Percentiles rank a stretch among this genome's conserved stretches.
These are phyloP conservation scores for Resseliella maxima DNA, from an alignment of 2,888 invertebrate species.

Conservation along the genomic window DNA sequence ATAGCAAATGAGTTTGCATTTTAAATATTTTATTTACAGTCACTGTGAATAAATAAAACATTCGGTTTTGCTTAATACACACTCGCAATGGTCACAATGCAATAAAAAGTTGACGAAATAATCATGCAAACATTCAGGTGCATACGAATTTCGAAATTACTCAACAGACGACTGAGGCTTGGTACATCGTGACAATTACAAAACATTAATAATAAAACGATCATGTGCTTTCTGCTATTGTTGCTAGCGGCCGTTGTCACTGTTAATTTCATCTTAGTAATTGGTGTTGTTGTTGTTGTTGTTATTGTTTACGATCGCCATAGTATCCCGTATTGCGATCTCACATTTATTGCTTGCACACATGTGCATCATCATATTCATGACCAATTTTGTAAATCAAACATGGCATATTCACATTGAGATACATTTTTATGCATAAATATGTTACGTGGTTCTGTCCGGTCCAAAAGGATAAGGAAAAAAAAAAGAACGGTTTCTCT, in stretches of 20 bases:
- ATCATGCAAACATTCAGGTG: too few relatives aligned
- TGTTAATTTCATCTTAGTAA: not conserved
- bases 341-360: not conserved
- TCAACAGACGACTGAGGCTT: not conserved
- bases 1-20: too few relatives aligned
- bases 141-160: not conserved
- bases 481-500: not conserved
- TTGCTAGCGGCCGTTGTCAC: not conserved
- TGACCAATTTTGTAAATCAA: not conserved
- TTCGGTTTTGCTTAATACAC: not conserved
- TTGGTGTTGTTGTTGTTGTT: not conserved
- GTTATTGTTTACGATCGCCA: not conserved
- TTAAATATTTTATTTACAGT: too few relatives aligned
- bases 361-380: not conserved
- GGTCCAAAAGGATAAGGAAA: too few relatives aligned
- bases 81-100: not conserved
- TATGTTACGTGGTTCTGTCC: not conserved
- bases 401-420: not conserved
- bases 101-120: too few relatives aligned
- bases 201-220: not conserved
- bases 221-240: not conserved
- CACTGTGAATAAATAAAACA: not conserved
- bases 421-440: not conserved
- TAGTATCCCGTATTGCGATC: not conserved
- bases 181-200: not conserved